phyloP scores from a whole-genome alignment of 2,888 invertebrate genomes.

The Ischnura elegans region DNA sequence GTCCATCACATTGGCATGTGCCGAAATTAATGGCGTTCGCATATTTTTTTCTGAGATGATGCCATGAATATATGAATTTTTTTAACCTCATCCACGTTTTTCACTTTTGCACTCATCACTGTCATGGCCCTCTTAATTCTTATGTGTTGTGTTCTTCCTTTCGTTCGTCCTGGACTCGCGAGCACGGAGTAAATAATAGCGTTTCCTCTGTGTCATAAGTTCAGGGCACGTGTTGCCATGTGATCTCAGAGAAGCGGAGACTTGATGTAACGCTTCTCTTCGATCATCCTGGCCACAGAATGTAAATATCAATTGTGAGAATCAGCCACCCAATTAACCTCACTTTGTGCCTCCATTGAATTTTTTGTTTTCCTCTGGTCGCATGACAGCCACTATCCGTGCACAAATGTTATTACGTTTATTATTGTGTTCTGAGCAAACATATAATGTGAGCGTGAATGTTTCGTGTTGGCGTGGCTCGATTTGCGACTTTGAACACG shows the following conservation, averaged over 20 bases:
- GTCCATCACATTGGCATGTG: neutral
- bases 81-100: neutral
- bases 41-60: neutral
- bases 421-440: neutral
- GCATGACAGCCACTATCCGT: neutral
- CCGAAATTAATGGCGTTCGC: neutral
- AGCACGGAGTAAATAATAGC: neutral
- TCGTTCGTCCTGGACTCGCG: neutral
- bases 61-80: neutral
- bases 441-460: neutral
- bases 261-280: neutral
- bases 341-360: neutral
- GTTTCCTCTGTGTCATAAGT: neutral
- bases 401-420: neutral
- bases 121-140: conserved; percentile 8
- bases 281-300: neutral
- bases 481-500: neutral
- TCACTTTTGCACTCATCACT: neutral
- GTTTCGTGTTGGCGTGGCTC: neutral
- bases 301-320: conserved; percentile 36
- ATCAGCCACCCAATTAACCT: conserved; percentile 34
- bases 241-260: neutral
- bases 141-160: conserved; percentile 26
- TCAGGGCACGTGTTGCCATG: neutral
- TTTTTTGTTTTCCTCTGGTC: neutral